phyloP scores from a whole-genome alignment of 2,797 vertebrate genomes.

The Poeciliopsis paucimaculata region DNA sequence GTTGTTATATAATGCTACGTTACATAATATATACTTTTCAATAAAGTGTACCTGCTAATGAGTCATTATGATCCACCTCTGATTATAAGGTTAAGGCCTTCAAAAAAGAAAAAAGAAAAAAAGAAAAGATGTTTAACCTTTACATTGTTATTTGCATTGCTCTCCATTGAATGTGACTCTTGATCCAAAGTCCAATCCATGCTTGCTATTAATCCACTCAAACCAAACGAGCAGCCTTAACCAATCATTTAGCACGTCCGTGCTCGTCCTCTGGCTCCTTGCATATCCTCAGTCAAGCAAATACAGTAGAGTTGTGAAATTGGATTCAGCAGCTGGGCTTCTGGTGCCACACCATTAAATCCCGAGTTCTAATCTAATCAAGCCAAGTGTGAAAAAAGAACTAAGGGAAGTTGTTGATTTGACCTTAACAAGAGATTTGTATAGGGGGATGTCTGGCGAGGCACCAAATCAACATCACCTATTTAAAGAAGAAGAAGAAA shows the following conservation, averaged over 20 bases:
- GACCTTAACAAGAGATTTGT: constrained; percentile 81
- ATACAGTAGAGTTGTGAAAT: constrained; percentile 70
- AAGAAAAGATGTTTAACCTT: constrained; percentile 25
- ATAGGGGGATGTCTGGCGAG: constrained; percentile 83
- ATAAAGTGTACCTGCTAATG: constrained; percentile 34
- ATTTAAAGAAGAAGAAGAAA: constrained; percentile 54
- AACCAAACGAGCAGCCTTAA: constrained; percentile 66
- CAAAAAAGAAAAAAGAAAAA: constrained; percentile 17
- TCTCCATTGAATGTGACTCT: constrained; percentile 28
- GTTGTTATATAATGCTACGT: neutral
- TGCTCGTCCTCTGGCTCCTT: constrained; percentile 55
- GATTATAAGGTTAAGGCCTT: constrained; percentile 58
- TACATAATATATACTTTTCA: neutral
- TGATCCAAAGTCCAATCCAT: constrained; percentile 62
- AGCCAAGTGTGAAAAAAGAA: constrained; percentile 77
- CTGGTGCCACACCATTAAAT: constrained; percentile 65
- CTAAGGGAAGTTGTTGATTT: constrained; percentile 84
- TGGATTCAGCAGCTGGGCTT: constrained; percentile 59
- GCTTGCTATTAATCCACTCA: constrained; percentile 72
- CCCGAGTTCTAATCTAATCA: constrained; percentile 70
- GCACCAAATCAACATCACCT: constrained; percentile 81
- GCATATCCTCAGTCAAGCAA: constrained; percentile 79
- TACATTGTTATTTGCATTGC: constrained; percentile 40
- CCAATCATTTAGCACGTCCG: constrained; percentile 70
- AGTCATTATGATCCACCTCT: constrained; percentile 59